Conservation (phyloP, 2,113 vertebrate species). For the Mesitornis unicolor region DNA sequence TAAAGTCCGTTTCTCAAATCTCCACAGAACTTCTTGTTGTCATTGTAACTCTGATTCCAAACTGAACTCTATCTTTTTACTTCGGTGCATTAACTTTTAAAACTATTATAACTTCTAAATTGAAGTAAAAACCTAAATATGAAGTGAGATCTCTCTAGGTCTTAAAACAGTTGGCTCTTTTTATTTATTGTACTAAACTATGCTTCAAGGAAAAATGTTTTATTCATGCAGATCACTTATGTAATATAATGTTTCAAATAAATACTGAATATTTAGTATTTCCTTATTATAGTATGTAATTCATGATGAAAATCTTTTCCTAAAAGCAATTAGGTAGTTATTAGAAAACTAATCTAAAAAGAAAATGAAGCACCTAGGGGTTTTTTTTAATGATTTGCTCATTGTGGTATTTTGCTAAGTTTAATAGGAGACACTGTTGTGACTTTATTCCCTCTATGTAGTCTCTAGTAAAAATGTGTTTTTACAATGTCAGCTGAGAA, state of each 20-base stretch:
- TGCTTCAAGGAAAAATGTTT: constrained; percentile 4
- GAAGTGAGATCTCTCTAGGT: neutral
- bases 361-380: neutral
- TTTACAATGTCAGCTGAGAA: neutral
- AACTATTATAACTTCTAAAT: neutral
- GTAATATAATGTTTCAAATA: neutral
- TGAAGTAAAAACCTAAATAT: neutral
- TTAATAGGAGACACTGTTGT: neutral
- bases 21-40: neutral
- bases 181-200: neutral
- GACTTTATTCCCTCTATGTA: neutral
- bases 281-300: neutral
- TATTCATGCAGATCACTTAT: neutral
- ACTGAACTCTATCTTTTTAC: neutral
- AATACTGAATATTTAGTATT: neutral
- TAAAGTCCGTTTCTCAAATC: neutral
- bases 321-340: neutral
- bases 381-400: neutral
- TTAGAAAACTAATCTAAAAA: neutral
- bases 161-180: neutral
- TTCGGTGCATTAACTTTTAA: neutral
- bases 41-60: neutral
- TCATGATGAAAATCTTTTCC: neutral
- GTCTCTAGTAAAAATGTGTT: neutral
- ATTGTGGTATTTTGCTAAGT: neutral